Evolutionary conservation across 2,888 invertebrate species (phyloP), one percentile per base, ranked within the genome.

Genomic region (Drosophila imparisetae): DNA sequence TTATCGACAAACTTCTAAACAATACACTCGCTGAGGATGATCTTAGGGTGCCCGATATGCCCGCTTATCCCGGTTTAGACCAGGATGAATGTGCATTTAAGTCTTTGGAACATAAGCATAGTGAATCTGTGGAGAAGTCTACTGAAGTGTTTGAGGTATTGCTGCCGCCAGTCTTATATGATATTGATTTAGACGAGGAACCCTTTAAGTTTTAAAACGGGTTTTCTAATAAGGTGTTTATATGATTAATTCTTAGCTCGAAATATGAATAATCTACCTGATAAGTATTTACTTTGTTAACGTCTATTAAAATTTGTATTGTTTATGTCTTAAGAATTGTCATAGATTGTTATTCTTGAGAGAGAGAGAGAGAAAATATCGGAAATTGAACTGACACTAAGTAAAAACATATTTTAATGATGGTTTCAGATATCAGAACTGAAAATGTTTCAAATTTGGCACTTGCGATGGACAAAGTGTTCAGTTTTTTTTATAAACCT

Each of bases 1-100:
- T 79, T 4, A 32, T 75, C 0, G 38, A 58, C 1, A 45, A 79
- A 34, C 42, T 76, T 7, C 21, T 75, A 2, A 69, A 58, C 18
- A 29, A 53, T 36, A 10, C 53, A 1, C 7, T 18, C 0, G 60
- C 45, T 24, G 27, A 24, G 13, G 75, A 69, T 7, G 69, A 79
- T 18, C 38, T 54, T 10, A 4, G 7, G 5, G 0, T 10, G 0
- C 0, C 34, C 1, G 45, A 63, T 0, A n/a, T 55, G 4, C 45
- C 38, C 1, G 21, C 4, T 8, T 57, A 58, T 68, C 48, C 36
- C 7, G 42, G 50, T 29, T 6, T 50, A 21, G 72, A 66, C 11
- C 24, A 30, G 11, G 42, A 63, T 24, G 62, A 55, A 10, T 21
- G 34, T 7, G 18, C 29, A 13, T 32, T 40, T 0, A 34, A 21